Evolutionary conservation across 2,113 vertebrate genomes (phyloP).

Genomic region (Plecturocebus donacophilus): DNA sequence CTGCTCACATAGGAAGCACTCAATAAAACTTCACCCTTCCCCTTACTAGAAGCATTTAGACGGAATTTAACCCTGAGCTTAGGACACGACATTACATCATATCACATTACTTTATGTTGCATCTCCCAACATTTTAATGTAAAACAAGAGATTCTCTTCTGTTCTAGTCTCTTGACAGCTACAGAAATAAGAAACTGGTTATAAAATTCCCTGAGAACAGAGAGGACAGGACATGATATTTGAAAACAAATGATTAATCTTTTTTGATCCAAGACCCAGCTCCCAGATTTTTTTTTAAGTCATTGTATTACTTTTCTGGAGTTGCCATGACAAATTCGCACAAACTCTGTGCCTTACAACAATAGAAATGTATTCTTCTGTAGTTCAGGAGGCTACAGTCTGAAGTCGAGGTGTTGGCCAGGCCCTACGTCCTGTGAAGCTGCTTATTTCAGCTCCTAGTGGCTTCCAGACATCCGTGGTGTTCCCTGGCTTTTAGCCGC

Average conservation of each 20-base stretch:
- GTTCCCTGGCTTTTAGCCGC: not conserved
- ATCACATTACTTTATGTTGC: not conserved
- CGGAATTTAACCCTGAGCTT: not conserved
- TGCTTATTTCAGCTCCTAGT: too few relatives aligned
- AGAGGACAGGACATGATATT: not conserved
- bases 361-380: not conserved
- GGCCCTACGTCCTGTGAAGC: not conserved
- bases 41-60: not conserved
- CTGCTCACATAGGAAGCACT: not conserved
- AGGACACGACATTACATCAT: not conserved
- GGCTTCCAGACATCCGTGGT: not conserved
- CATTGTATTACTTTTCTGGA: not conserved
- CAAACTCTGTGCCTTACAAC: not conserved
- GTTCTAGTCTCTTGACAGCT: not conserved
- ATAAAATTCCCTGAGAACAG: not conserved
- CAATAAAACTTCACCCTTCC: not conserved
- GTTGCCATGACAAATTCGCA: not conserved
- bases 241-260: not conserved
- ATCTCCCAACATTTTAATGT: not conserved
- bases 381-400: not conserved
- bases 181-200: not conserved
- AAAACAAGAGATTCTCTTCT: not conserved
- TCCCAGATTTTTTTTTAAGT: not conserved
- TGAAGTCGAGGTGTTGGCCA: not conserved
- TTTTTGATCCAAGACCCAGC: not conserved